Evolutionary conservation across 2,797 vertebrate genomes (phyloP).

Genomic region (Phataginus tetradactyla): DNA sequence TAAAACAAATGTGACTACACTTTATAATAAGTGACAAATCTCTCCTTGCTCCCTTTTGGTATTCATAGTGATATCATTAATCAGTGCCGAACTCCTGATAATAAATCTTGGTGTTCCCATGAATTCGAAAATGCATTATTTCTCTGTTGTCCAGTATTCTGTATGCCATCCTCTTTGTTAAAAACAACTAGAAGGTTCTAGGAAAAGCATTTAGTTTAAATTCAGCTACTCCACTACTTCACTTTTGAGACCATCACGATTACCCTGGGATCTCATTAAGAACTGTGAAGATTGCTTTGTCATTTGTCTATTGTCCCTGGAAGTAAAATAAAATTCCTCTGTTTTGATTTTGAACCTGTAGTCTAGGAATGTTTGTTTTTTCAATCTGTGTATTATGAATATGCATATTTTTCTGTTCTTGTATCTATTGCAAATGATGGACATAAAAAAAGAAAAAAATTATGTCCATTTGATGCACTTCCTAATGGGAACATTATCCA

Average conservation of each 20-base stretch:
- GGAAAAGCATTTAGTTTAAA: slow-evolving; percentile 70
- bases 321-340: slow-evolving; percentile 72
- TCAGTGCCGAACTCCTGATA: slow-evolving; percentile 69
- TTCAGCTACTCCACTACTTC: slow-evolving; percentile 76
- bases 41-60: slow-evolving; percentile 46
- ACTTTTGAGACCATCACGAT: slow-evolving; percentile 71
- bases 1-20: slow-evolving; percentile 73
- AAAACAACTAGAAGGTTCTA: slow-evolving; percentile 61
- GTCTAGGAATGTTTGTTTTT: slow-evolving; percentile 61
- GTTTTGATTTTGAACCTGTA: slow-evolving; percentile 74
- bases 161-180: slow-evolving; percentile 44
- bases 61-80: slow-evolving; percentile 75
- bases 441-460: slow-evolving; percentile 52
- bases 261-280: slow-evolving; percentile 84
- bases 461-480: slow-evolving; percentile 55
- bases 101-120: slow-evolving; percentile 63
- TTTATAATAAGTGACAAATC: slow-evolving; percentile 76
- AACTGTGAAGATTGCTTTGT: slow-evolving; percentile 83
- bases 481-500: slow-evolving; percentile 71
- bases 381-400: slow-evolving; percentile 58
- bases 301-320: slow-evolving; percentile 80
- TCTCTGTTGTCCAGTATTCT: slow-evolving; percentile 50
- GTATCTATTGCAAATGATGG: slow-evolving; percentile 59
- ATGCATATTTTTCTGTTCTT: slow-evolving; percentile 56
- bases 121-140: slow-evolving; percentile 63